These are phyloP conservation scores for Calliopum simillimum DNA, from an alignment of 2,888 invertebrate species.

Conservation along the genomic window DNA sequence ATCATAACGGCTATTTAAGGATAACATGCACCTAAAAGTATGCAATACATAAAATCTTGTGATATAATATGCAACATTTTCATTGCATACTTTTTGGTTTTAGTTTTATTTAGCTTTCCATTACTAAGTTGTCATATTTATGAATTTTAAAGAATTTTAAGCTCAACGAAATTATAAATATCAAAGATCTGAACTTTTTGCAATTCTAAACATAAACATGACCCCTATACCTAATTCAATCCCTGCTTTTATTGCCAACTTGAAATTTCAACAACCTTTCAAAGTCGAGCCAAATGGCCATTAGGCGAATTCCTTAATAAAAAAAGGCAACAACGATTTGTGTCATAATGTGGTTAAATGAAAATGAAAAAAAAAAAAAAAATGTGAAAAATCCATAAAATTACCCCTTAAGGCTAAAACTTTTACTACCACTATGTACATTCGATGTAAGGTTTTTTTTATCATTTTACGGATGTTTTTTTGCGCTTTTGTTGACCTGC, in stretches of 20 bases:
- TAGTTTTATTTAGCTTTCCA: too few relatives aligned
- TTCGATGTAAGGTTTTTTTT: slow-evolving; percentile 2
- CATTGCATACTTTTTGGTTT: too few relatives aligned
- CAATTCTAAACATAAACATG: background rate
- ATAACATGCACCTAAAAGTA: too few relatives aligned
- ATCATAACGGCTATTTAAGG: too few relatives aligned
- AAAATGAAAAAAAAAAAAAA: slow-evolving; percentile 13
- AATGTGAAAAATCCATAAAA: background rate
- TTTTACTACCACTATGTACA: background rate
- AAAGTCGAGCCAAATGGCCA: background rate
- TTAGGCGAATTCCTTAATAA: slow-evolving; percentile 4
- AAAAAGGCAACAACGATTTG: background rate
- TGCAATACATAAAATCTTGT: too few relatives aligned
- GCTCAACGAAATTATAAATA: too few relatives aligned
- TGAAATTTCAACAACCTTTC: background rate
- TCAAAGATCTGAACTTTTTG: too few relatives aligned
- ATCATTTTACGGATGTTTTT: slow-evolving; percentile 4
- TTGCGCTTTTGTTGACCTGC: slow-evolving; percentile 8
- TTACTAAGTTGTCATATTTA: too few relatives aligned
- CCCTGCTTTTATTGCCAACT: too few relatives aligned
- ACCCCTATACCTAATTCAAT: background rate
- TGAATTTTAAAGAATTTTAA: too few relatives aligned
- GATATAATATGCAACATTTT: too few relatives aligned
- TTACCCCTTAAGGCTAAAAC: slow-evolving; percentile 11
- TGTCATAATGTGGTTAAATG: background rate